Evolutionary conservation across 2,113 vertebrate species (phyloP).

Genomic region (Platysteira castanea): DNA sequence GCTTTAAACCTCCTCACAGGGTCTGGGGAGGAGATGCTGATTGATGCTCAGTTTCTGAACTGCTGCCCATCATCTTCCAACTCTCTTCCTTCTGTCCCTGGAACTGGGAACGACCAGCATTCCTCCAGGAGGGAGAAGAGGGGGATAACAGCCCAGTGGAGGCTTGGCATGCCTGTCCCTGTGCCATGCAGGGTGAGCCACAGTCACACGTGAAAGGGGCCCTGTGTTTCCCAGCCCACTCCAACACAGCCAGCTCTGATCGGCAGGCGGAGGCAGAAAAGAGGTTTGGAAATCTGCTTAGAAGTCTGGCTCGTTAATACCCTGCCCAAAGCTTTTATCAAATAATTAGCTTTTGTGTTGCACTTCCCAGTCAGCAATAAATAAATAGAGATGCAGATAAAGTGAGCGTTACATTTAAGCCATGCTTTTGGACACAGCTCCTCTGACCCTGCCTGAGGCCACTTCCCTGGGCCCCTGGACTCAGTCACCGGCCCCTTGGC

Average conservation of each 20-base stretch:
- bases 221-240: neutral
- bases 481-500: rapidly evolving
- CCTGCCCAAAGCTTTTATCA: conserved; percentile 18
- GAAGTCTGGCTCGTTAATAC: conserved; percentile 16
- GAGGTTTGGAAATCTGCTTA: neutral
- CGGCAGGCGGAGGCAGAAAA: neutral
- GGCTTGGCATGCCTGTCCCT: rapidly evolving
- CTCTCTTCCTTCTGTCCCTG: neutral
- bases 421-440: neutral
- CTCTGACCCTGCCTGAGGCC: neutral
- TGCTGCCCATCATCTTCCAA: neutral
- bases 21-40: neutral
- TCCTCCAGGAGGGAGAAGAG: neutral
- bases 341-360: conserved; percentile 6
- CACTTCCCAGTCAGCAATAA: conserved; percentile 25
- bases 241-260: neutral
- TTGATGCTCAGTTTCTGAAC: neutral
- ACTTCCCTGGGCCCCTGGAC: neutral
- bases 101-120: rapidly evolving
- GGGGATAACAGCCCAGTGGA: neutral
- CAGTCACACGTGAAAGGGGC: rapidly evolving
- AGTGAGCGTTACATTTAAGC: neutral
- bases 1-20: neutral
- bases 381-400: conserved; percentile 19
- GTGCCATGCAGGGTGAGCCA: rapidly evolving